Evolutionary conservation across 2,797 vertebrate genomes (phyloP), one percentile per base, ranked within the genome.

Genomic region (Buceros bicornis): DNA sequence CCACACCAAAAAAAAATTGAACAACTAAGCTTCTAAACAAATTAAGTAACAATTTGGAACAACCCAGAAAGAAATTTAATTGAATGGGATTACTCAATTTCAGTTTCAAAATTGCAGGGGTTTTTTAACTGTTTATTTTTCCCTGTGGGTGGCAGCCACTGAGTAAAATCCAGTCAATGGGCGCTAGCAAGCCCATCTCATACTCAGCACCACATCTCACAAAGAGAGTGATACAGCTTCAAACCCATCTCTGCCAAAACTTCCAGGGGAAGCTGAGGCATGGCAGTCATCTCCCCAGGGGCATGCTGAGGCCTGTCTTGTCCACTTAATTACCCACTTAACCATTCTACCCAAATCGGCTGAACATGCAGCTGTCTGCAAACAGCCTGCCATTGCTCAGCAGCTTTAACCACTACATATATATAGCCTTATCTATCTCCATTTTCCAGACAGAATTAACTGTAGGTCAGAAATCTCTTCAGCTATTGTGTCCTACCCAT

Each of bases 251-350:
- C 79, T 93, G 61, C 77, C 88, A 89, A 91, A 78, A n/a, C 65
- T 77, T 96, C 72, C 83, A 53, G 2, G 82, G 66, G 72, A 94
- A 77, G 82, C 69, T 79, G 93, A 95, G 91, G 58, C 67, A 80
- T 1, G 6, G 65, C 56, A 61, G 77, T 47, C 70, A 90, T 87
- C 69, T 74, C 86, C 69, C 87, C 29, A 45, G 67, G 74, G 90
- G 64, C 56, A 24, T 43, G 12, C 86, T 81, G 71, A 81, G 89
- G 93, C 10, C 88, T 74, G 85, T 87, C 85, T 86, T 85, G 88
- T 96, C 95, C 88, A 91, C 89, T 95, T 97, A 96, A 96, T 97
- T 96, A 98, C 92, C 76, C 90, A 80, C 95, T 92, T 96, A 95
- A 72, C 94, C 78, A 50, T 70, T 73, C 85, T 31, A 82, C 82